Percentiles rank a stretch among this genome's conserved stretches.
Evolutionary conservation across 2,797 vertebrate species (phyloP).

Genomic region (Thamnophis elegans): DNA sequence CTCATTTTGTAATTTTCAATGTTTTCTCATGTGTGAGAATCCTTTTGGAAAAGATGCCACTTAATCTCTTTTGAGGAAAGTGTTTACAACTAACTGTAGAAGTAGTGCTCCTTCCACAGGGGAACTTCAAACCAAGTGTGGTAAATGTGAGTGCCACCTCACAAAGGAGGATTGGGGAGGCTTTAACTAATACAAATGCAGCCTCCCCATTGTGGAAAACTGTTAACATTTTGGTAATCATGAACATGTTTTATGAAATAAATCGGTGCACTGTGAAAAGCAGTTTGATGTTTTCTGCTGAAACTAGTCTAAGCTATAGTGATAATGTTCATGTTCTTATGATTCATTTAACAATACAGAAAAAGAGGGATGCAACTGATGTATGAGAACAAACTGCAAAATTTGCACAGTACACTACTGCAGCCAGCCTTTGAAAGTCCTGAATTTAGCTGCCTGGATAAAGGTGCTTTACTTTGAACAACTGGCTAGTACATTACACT

Average conservation of each 20-base stretch:
- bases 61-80: constrained; percentile 11
- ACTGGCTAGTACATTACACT: not conserved
- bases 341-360: not conserved
- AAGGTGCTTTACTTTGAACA: not conserved
- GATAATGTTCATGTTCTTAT: not conserved
- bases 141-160: constrained; percentile 10
- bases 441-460: constrained; percentile 21
- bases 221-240: constrained; percentile 28
- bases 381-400: not conserved
- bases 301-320: constrained; percentile 27
- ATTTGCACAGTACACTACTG: constrained; percentile 46
- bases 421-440: not conserved
- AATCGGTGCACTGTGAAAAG: constrained; percentile 16
- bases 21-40: constrained; percentile 48
- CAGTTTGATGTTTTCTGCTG: constrained; percentile 27
- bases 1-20: constrained; percentile 43
- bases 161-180: not conserved
- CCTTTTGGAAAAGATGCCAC: constrained; percentile 26
- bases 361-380: accelerated
- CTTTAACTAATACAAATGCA: constrained; percentile 11
- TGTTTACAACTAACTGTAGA: constrained; percentile 21
- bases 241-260: constrained; percentile 32
- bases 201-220: not conserved
- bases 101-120: accelerated
- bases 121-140: not conserved